These are phyloP conservation scores for Nyctalus aviator DNA, from an alignment of 2,797 vertebrate genomes.

Conservation along the genomic window DNA sequence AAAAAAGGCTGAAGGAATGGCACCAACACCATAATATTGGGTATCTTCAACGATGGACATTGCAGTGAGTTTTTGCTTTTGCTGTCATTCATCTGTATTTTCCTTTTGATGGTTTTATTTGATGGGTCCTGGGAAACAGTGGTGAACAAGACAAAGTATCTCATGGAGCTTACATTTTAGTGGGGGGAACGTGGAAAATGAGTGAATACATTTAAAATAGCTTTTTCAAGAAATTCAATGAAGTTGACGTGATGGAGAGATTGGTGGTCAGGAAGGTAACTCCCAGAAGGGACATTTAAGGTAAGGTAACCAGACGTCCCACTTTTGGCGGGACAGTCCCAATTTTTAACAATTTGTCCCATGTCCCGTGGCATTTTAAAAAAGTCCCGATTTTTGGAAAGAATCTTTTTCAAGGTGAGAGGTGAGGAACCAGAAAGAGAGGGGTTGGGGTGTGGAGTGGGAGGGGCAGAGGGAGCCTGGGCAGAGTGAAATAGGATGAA, in stretches of 20 bases:
- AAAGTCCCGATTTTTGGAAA: too few relatives aligned
- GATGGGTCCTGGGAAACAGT: neutral
- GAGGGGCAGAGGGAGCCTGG: neutral
- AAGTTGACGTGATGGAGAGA: neutral
- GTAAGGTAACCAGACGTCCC: too few relatives aligned
- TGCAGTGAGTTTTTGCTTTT: neutral
- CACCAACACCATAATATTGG: neutral
- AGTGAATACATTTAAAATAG: neutral
- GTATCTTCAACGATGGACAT: neutral
- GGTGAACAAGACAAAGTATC: neutral
- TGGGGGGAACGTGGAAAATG: neutral
- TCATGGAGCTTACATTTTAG: neutral
- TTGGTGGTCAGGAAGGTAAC: too few relatives aligned
- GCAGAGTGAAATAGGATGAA: too few relatives aligned
- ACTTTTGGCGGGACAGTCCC: too few relatives aligned
- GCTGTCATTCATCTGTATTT: neutral
- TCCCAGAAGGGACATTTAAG: neutral
- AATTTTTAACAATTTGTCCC: too few relatives aligned
- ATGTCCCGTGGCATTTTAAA: too few relatives aligned
- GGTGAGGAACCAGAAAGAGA: neutral
- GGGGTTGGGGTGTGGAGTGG: neutral
- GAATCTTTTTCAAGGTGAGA: neutral
- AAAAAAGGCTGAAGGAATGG: neutral
- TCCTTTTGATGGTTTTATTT: neutral
- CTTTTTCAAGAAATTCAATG: neutral